Conservation (phyloP, 2,888 invertebrate species). For the Acanthosepion esculentum region DNA sequence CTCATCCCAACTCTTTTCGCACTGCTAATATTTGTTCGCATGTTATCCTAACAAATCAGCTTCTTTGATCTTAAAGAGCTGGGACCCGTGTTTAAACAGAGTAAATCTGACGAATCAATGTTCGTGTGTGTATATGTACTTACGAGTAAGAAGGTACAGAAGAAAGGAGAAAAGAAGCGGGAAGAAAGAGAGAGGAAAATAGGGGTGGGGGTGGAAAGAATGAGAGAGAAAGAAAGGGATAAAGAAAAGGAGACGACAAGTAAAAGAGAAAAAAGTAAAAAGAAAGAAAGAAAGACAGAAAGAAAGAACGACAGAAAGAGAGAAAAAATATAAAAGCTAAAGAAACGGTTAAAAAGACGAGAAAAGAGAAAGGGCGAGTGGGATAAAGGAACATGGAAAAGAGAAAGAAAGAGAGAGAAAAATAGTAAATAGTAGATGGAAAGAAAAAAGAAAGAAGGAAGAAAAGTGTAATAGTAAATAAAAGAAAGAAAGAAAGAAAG, state of each 20-base stretch:
- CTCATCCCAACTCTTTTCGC: neutral
- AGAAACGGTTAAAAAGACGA: neutral
- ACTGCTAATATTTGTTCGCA: neutral
- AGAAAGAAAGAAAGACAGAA: neutral
- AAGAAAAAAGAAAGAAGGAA: neutral
- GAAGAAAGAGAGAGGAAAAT: neutral
- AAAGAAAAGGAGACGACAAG: neutral
- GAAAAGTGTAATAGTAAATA: neutral
- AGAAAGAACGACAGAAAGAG: neutral
- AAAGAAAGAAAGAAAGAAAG: neutral
- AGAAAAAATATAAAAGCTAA: neutral
- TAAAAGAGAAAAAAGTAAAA: neutral
- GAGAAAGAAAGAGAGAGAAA: neutral
- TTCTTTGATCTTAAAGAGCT: neutral
- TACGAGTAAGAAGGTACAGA: neutral
- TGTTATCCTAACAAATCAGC: conserved; percentile 3
- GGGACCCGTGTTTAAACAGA: neutral
- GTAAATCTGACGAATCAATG: neutral
- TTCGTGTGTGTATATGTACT: neutral
- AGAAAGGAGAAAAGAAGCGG: neutral
- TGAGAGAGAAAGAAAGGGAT: neutral
- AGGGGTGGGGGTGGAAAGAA: neutral
- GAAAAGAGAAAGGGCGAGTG: neutral
- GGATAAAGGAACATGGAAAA: neutral
- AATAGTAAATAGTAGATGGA: too few species aligned